phyloP scores from a whole-genome alignment of 2,888 invertebrate species.

The Chloromyia formosa region DNA sequence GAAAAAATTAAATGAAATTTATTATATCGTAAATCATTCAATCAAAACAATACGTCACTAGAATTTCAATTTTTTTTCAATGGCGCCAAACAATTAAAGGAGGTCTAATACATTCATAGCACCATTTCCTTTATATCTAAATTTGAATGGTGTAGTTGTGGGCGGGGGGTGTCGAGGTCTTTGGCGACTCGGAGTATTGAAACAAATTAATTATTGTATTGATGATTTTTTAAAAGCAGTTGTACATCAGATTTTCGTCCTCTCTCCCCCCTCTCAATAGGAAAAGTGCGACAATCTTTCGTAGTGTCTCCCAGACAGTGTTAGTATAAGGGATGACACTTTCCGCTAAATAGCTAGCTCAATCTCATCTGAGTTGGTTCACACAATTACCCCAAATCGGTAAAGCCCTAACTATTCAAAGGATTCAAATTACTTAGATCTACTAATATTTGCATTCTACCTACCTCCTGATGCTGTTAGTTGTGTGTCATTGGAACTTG shows the following conservation, averaged over 20 bases:
- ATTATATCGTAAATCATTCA: slow-evolving; percentile 38
- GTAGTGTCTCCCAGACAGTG: no score
- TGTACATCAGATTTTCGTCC: no score
- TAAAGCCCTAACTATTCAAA: no score
- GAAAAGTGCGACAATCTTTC: no score
- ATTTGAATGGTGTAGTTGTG: no score
- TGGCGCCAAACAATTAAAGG: slow-evolving; percentile 34
- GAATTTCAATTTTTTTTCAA: slow-evolving; percentile 29
- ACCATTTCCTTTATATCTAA: slow-evolving; percentile 22
- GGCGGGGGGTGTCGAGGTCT: slow-evolving; percentile 1
- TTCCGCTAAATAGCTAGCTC: no score
- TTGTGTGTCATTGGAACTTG: not conserved
- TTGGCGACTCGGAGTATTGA: not conserved
- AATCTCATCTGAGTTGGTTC: no score
- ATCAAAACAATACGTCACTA: slow-evolving; percentile 34
- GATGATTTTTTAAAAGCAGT: no score
- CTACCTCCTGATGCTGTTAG: slow-evolving; percentile 13
- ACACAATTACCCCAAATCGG: no score
- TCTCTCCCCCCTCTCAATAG: no score
- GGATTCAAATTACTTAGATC: no score
- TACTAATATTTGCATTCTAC: not conserved
- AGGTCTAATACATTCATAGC: not conserved
- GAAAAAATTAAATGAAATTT: slow-evolving; percentile 22
- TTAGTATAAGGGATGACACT: no score
- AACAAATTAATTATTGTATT: slow-evolving; percentile 19